Base-by-base conservation (phyloP, 2,113 vertebrate genomes). In the Xerus inauris region DNA sequence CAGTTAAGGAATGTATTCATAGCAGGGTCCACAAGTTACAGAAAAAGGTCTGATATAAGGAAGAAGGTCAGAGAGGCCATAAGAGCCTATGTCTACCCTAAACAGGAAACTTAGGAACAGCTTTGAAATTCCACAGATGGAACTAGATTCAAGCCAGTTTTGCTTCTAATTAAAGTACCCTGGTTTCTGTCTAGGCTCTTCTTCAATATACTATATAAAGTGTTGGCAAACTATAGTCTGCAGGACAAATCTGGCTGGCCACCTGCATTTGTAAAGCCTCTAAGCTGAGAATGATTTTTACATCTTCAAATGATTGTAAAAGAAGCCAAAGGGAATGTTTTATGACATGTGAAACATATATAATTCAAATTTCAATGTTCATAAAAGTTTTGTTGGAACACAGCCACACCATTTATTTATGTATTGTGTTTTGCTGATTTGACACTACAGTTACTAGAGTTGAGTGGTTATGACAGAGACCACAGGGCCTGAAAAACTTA, bases 351-450 rank as follows among this genome's bases (percentile, higher is more conserved):
- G 12, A 77, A 81, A 96, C 51, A 59, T 84, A 75, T 42, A 10
- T 84, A 91, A 83, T 83, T 87, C 51, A 83, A 49, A 83, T 94
- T 64, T 92, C 84, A 79, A 38, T 35, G 14, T 92, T 76, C 40
- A 86, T 88, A 20, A 95, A 87, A 16, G 17, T 69, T 90, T 72
- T 72, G 54, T 71, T 80, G 81, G 16, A 72, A 42, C 38, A 73
- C 11, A 94, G 8, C 14, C 14, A 45, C 51, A 20, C 84, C 67
- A 49, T 77, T 91, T 86, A 45, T 72, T 81, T 82, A 57, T 0
- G 0, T 83, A 5, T 16, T 76, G 4, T 82, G 6, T 49, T 10
- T 80, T 79, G 54, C 24, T 85, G 32, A 49, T 64, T 71, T 85
- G 40, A 22, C 6, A 4, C 8, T 64, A 5, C 30, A 76, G 1